These are phyloP conservation scores for Pocillopora verrucosa DNA, from an alignment of 64 coral and sea anemone species.

Conservation along the genomic window DNA sequence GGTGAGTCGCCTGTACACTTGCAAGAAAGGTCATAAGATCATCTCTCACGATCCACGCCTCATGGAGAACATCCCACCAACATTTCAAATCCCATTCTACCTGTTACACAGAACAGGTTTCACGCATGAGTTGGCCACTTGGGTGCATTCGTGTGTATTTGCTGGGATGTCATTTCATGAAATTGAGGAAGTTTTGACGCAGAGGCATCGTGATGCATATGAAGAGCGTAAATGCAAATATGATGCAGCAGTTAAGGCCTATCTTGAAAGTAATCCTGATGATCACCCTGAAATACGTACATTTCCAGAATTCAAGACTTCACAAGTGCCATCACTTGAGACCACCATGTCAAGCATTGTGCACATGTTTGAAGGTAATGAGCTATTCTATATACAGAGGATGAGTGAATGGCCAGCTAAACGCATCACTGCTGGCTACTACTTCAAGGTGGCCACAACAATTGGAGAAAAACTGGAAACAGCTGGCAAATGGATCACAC, in stretches of 20 bases:
- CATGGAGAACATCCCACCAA: conserved; percentile 48
- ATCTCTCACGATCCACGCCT: conserved; percentile 65
- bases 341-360: conserved; percentile 54
- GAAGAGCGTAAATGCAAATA: conserved; percentile 51
- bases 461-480: conserved; percentile 28
- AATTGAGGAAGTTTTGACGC: conserved; percentile 45
- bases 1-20: conserved; percentile 41
- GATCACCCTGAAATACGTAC: not conserved
- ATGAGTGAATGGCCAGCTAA: conserved; percentile 66
- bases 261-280: conserved; percentile 26
- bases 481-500: conserved; percentile 42
- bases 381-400: conserved; percentile 48
- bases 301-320: conserved; percentile 66
- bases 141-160: conserved; percentile 35
- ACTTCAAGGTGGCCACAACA: conserved; percentile 50
- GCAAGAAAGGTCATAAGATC: conserved; percentile 39
- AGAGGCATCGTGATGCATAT: conserved; percentile 46
- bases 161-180: conserved; percentile 55
- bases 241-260: conserved; percentile 32
- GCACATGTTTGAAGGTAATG: conserved; percentile 46
- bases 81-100: conserved; percentile 55
- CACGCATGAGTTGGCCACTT: conserved; percentile 49
- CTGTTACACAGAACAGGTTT: conserved; percentile 69
- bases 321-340: conserved; percentile 59
- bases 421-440: conserved; percentile 51